A percentile compares a stretch with the other conserved stretches of the same genome.
Evolutionary conservation across 1,140 invertebrate species (phyloP).

Genomic region (silkworm (Bombyx mori)): DNA sequence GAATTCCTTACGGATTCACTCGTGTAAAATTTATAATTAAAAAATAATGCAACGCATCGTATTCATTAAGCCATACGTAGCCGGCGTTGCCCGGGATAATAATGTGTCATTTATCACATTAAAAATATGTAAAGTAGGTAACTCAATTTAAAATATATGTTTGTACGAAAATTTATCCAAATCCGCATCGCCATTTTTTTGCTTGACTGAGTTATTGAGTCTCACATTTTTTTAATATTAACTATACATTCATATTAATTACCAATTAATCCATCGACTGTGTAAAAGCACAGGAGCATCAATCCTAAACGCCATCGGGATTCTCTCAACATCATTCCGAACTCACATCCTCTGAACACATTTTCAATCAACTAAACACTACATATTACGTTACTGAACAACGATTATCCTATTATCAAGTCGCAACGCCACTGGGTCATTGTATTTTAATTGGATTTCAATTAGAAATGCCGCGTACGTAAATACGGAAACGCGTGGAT

Average conservation of each 20-base stretch:
- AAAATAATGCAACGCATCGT: too few species aligned
- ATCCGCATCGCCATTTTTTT: too few species aligned
- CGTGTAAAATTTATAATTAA: too few species aligned
- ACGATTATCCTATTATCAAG: constrained; percentile 39
- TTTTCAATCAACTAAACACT: constrained; percentile 38
- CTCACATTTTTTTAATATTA: not conserved
- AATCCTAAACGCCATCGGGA: constrained; percentile 42
- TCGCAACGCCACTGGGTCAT: constrained; percentile 34
- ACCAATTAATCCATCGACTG: constrained; percentile 54
- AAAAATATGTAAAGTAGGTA: too few species aligned
- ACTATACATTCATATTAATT: constrained; percentile 11
- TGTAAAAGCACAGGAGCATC: constrained; percentile 31
- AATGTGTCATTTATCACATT: too few species aligned
- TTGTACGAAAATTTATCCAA: too few species aligned
- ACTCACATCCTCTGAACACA: constrained; percentile 50
- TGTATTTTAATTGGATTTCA: constrained; percentile 45
- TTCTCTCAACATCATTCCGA: constrained; percentile 61
- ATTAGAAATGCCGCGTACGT: constrained; percentile 30
- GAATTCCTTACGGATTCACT: too few species aligned
- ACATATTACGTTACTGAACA: constrained; percentile 30
- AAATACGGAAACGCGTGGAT: constrained; percentile 30
- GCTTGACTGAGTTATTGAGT: too few species aligned
- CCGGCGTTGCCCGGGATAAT: too few species aligned
- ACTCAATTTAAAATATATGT: too few species aligned
- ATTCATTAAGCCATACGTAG: too few species aligned